These are phyloP conservation scores for Megalurothrips usitatus DNA, from an alignment of 2,888 invertebrate species.

Conservation along the genomic window DNA sequence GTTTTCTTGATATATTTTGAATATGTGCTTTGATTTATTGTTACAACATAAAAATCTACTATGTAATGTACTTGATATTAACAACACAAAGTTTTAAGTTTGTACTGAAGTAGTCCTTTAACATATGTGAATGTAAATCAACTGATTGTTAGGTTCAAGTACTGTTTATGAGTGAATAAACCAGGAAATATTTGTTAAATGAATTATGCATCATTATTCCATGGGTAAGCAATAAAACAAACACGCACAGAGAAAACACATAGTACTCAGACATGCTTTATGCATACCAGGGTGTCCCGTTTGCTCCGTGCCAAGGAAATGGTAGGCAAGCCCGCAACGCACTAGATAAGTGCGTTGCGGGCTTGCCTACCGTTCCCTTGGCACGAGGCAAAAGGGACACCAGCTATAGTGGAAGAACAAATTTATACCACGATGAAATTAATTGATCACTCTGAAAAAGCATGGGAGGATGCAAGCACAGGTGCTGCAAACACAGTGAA, in stretches of 20 bases:
- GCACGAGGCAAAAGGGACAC: too few relatives aligned
- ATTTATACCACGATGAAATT: not conserved
- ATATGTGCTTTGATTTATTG: not conserved
- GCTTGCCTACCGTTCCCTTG: too few relatives aligned
- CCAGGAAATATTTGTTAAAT: not conserved
- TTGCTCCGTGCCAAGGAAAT: too few relatives aligned
- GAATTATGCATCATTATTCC: not conserved
- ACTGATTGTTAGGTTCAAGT: not conserved
- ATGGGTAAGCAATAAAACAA: not conserved
- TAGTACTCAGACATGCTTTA: not conserved
- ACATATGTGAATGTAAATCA: constrained; percentile 17
- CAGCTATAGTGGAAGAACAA: too few relatives aligned
- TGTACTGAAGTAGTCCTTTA: not conserved
- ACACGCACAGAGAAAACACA: not conserved
- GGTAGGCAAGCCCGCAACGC: too few relatives aligned
- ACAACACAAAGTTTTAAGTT: not conserved
- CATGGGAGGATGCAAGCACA: too few relatives aligned
- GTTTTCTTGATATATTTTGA: not conserved
- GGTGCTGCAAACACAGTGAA: too few relatives aligned
- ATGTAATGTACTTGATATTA: not conserved
- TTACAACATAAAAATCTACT: not conserved
- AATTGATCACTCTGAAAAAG: not conserved
- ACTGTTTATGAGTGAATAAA: not conserved
- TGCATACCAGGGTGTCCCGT: too few relatives aligned
- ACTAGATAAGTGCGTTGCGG: too few relatives aligned